Evolutionary conservation across 2,888 invertebrate genomes (phyloP), one percentile per base, ranked within the genome.

Genomic region (Caenorhabditis auriculariae): DNA sequence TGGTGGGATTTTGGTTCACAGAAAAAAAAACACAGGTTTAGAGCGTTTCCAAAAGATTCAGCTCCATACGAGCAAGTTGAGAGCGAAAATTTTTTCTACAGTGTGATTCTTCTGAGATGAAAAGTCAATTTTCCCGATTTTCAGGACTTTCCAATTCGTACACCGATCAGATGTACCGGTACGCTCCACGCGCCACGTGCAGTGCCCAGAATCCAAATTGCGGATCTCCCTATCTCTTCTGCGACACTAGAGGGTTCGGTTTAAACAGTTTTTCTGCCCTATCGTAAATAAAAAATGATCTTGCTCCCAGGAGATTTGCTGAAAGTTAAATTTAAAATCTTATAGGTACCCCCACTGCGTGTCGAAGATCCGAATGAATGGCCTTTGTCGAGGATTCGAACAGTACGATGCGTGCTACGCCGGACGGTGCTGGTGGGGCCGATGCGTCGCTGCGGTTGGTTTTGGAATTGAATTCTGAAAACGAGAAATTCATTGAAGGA

Each of bases 91-190:
- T 7, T 9, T 7, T 9, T 7, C 7, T 7, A 32, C 9, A 32
- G 32, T 9, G 32, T 9, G 32, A 32, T 7, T n/a, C n/a, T n/a
- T n/a, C n/a, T n/a, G n/a, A 9, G 4, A 9, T 23, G 37, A 23
- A 23, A 19, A 37, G 6, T 5, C 21, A 4, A 44, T 12, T 44
- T 19, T 15, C 39, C 42, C 6, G n/a, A n/a, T n/a, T 27, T 53
- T 17, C 42, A 74, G 74, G 76, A 5, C 67, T 78, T n/a, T 78
- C 79, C 43, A 78, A 78, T 58, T 61, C 74, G 19, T 78, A 78
- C 66, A 78, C 78, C 28, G 78, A 78, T 45, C 79, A 78, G 48
- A 74, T 78, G 74, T 78, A 80, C 61, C 67, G 78, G 3, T 78
- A 78, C 53, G 79, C 77, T n/a, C 78, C 78, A 12, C 60, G 80